A percentile compares a stretch with the other conserved stretches of the same genome.
These are phyloP conservation scores for Hydroisotoma schaefferi DNA, from an alignment of 2,888 invertebrate genomes.

Conservation along the genomic window DNA sequence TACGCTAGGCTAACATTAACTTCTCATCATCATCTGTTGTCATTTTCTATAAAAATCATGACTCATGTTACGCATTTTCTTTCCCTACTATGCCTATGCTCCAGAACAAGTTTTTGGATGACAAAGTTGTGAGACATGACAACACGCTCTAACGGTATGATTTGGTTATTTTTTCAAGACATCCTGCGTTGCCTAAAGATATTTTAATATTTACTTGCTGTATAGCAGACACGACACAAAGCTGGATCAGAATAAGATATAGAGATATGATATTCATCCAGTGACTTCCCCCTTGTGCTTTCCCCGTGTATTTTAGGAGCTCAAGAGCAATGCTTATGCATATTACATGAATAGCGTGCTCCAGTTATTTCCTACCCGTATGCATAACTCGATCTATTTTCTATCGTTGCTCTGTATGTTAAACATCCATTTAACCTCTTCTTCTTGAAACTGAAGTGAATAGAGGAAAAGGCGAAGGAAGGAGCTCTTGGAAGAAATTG, in stretches of 20 bases:
- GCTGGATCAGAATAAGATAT: too few species aligned
- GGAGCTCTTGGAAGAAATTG: slow-evolving; percentile 11
- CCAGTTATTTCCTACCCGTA: slow-evolving; percentile 8
- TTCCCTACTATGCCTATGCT: background rate
- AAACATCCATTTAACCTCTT: slow-evolving; percentile 11
- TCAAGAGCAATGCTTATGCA: slow-evolving; percentile 7
- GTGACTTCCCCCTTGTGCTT: background rate
- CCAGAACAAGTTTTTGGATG: background rate
- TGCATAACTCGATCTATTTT: slow-evolving; percentile 9
- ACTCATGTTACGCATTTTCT: slow-evolving; percentile 5
- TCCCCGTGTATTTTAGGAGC: background rate
- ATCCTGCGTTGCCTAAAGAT: background rate
- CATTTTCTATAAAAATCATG: slow-evolving; percentile 12
- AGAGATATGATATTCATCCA: too few species aligned
- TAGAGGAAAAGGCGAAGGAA: background rate
- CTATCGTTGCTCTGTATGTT: background rate
- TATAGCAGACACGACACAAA: too few species aligned
- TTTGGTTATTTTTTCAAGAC: background rate
- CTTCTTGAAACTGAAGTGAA: too few species aligned
- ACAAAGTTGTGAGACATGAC: background rate
- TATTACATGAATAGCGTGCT: slow-evolving; percentile 9
- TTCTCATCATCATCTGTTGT: slow-evolving; percentile 19
- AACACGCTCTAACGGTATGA: slow-evolving; percentile 2
- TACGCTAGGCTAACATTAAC: slow-evolving; percentile 12
- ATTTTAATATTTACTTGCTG: too few species aligned